Conservation (phyloP, 2,888 invertebrate genomes). For the Hypena proboscidalis region DNA sequence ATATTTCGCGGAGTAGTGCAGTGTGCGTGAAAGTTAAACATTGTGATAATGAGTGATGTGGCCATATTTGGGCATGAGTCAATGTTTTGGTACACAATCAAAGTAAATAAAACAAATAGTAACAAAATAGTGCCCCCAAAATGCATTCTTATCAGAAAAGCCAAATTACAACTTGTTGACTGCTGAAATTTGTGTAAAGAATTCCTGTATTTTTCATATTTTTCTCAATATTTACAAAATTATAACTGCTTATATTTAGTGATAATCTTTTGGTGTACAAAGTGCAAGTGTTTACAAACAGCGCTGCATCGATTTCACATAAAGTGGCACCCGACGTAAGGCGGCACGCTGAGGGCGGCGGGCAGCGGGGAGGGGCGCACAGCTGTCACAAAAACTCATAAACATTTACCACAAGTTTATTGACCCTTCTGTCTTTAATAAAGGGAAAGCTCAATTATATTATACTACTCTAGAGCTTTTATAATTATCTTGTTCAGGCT, state of each 20-base stretch:
- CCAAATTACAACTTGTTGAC: slow-evolving; percentile 57
- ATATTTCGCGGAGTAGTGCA: slow-evolving; percentile 12
- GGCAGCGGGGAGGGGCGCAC: slow-evolving; percentile 35
- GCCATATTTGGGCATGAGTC: neutral
- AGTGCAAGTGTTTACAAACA: slow-evolving; percentile 83
- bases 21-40: slow-evolving; percentile 17
- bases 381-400: slow-evolving; percentile 21
- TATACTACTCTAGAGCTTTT: too few species aligned
- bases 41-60: slow-evolving; percentile 2
- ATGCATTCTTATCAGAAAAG: neutral
- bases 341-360: slow-evolving; percentile 25
- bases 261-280: slow-evolving; percentile 15
- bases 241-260: neutral
- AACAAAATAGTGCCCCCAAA: too few species aligned
- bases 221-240: neutral
- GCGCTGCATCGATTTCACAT: slow-evolving; percentile 83
- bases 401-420: neutral
- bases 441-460: neutral
- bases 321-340: slow-evolving; percentile 59
- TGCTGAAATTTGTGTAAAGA: neutral
- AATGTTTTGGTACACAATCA: neutral
- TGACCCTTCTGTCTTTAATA: neutral
- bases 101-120: neutral
- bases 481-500: too few species aligned
- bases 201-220: neutral